Percentiles rank a stretch among this genome's conserved stretches.
Evolutionary conservation across 2,113 vertebrate genomes (phyloP).

Genomic region (Sphyrna mokarran): DNA sequence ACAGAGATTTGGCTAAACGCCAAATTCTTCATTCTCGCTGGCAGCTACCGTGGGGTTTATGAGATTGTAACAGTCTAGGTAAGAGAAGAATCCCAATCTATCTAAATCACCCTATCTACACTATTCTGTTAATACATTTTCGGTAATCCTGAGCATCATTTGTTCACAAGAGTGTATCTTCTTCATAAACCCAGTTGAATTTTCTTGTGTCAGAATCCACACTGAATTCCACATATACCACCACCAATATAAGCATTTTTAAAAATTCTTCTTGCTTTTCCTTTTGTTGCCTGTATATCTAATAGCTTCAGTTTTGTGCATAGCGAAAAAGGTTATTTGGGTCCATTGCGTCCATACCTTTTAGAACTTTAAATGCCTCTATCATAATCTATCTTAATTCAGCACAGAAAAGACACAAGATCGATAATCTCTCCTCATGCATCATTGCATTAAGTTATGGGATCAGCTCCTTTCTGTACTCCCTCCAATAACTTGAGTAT

Average conservation of each 20-base stretch:
- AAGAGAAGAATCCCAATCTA: neutral
- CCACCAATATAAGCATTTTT: no score
- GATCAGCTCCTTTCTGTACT: neutral
- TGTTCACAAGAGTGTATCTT: neutral
- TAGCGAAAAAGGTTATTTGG: neutral
- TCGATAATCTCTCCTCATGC: neutral
- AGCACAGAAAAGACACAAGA: neutral
- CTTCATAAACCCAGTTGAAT: neutral
- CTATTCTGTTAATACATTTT: neutral
- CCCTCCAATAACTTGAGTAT: neutral
- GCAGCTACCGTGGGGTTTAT: no score
- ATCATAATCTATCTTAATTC: neutral
- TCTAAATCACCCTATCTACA: neutral
- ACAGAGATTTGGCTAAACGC: no score
- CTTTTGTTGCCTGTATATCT: neutral
- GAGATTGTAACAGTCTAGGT: no score
- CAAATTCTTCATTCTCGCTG: no score
- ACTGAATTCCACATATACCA: neutral
- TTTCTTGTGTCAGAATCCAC: neutral
- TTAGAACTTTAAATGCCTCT: neutral
- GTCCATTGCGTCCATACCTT: neutral
- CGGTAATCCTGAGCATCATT: no score
- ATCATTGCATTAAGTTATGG: neutral
- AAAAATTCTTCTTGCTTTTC: neutral
- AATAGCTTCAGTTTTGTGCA: neutral